Conservation (phyloP, 2,797 vertebrate species). For the Neoniphon sammara region DNA sequence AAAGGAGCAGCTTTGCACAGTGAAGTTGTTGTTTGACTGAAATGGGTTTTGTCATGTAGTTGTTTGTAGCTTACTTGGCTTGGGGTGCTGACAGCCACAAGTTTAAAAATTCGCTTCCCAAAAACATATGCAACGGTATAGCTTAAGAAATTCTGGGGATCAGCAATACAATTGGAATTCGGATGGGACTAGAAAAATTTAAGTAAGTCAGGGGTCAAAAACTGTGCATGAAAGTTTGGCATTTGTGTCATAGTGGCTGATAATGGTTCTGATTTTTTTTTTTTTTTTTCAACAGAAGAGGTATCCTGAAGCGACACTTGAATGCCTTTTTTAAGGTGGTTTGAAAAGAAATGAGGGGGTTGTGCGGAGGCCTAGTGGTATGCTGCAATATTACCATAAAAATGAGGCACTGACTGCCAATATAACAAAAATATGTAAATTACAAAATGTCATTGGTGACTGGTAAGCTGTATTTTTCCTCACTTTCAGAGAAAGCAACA, state of each 20-base stretch:
- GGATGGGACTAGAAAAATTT: slow-evolving; percentile 15
- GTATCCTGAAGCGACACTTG: background rate
- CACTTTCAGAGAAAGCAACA: background rate
- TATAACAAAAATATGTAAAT: background rate
- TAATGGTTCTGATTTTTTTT: too few relatives aligned
- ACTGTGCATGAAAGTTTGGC: background rate
- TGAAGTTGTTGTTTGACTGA: slow-evolving; percentile 61
- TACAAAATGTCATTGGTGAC: background rate
- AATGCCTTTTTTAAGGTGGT: background rate
- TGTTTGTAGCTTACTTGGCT: slow-evolving; percentile 58
- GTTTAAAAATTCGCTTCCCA: slow-evolving; percentile 34
- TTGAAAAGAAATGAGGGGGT: background rate
- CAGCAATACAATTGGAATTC: slow-evolving; percentile 30
- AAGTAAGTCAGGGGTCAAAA: slow-evolving; percentile 27
- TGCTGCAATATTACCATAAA: background rate
- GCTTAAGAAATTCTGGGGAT: background rate
- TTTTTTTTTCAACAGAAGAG: too few relatives aligned
- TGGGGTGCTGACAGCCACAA: slow-evolving; percentile 48
- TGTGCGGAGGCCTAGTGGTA: background rate
- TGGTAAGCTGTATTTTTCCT: background rate
- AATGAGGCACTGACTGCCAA: background rate
- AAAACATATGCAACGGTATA: slow-evolving; percentile 1
- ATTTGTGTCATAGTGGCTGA: too few relatives aligned
- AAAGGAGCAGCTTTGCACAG: slow-evolving; percentile 52
- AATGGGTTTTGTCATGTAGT: slow-evolving; percentile 67